A percentile compares a stretch with the other conserved stretches of the same genome.
These are phyloP conservation scores for Parotia lawesii DNA, from an alignment of 2,113 vertebrate genomes.

Conservation along the genomic window DNA sequence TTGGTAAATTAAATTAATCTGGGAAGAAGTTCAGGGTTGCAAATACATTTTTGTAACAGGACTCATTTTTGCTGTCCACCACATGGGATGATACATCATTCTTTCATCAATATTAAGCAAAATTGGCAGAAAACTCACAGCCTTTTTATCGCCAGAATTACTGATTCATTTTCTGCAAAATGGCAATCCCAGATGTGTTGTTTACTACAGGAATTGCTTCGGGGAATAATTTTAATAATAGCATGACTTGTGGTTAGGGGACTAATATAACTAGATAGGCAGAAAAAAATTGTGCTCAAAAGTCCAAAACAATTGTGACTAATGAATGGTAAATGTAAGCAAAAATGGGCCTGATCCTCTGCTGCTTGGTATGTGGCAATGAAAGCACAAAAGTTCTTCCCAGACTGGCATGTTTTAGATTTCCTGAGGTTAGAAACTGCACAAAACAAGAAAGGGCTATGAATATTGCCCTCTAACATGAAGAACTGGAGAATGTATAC, in stretches of 20 bases:
- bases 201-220: background rate
- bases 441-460: background rate
- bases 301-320: background rate
- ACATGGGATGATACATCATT: background rate
- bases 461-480: background rate
- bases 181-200: background rate
- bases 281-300: background rate
- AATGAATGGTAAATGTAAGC: conserved; percentile 9
- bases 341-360: background rate
- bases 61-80: background rate
- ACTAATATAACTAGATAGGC: background rate
- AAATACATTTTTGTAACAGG: background rate
- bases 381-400: background rate
- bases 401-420: background rate
- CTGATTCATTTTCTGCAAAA: background rate
- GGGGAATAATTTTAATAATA: conserved; percentile 11
- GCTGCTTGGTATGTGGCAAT: background rate
- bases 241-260: background rate
- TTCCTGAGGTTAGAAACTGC: background rate
- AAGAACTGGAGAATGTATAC: background rate
- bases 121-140: background rate
- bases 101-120: background rate
- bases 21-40: background rate
- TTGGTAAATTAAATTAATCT: background rate
- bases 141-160: background rate